Evolutionary conservation across 2,113 vertebrate genomes (phyloP).

Genomic region (Hystrix cristata): DNA sequence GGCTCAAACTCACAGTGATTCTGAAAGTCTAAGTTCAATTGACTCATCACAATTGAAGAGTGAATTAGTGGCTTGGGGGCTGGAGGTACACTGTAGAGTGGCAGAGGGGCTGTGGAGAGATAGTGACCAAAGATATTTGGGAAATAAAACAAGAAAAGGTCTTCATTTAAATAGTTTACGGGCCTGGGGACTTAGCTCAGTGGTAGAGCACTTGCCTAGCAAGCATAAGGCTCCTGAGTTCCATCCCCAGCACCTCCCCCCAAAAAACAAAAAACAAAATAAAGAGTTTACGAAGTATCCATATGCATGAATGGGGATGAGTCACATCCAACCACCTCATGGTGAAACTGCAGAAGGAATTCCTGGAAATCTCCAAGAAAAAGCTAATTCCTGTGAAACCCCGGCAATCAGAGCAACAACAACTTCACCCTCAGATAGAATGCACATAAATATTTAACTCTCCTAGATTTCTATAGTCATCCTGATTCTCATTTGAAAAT

Average conservation of each 20-base stretch:
- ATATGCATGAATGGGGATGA: too few relatives aligned
- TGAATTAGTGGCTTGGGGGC: background rate
- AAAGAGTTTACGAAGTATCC: background rate
- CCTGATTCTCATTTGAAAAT: background rate
- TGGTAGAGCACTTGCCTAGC: too few relatives aligned
- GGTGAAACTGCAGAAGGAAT: background rate
- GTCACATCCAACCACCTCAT: accelerated
- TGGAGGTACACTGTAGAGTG: background rate
- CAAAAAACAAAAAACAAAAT: too few relatives aligned
- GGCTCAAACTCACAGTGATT: background rate
- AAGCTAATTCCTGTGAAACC: background rate
- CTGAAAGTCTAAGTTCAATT: background rate
- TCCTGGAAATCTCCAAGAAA: background rate
- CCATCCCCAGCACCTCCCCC: too few relatives aligned
- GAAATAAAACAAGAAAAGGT: too few relatives aligned
- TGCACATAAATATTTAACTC: too few relatives aligned
- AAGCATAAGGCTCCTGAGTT: too few relatives aligned
- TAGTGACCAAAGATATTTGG: background rate
- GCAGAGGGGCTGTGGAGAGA: background rate
- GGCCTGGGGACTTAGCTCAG: too few relatives aligned
- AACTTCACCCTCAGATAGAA: background rate
- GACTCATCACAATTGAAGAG: background rate
- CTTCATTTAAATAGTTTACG: background rate
- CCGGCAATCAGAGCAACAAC: too few relatives aligned
- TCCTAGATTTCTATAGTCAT: background rate